Conservation (phyloP, 1,140 invertebrate genomes). For the Panonychus citri region DNA sequence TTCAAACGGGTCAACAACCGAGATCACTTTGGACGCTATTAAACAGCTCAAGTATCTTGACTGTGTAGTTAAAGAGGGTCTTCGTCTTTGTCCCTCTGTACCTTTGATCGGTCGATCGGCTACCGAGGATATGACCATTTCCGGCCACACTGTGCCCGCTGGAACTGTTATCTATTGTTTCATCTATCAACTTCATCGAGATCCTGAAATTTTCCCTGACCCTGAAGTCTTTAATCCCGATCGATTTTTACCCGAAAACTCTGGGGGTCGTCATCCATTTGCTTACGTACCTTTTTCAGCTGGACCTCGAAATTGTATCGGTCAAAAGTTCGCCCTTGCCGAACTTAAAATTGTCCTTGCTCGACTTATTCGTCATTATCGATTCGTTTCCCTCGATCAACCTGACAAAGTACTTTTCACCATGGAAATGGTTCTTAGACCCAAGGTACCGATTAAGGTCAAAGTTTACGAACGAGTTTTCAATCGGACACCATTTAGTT, state of each 20-base stretch:
- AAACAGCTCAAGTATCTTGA: constrained; percentile 41
- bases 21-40: constrained; percentile 27
- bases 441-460: constrained; percentile 11
- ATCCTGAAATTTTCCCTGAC: constrained; percentile 25
- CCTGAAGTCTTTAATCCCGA: constrained; percentile 31
- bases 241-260: constrained; percentile 23
- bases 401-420: constrained; percentile 9
- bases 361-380: constrained; percentile 29
- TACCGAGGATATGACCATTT: constrained; percentile 24
- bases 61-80: constrained; percentile 42
- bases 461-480: constrained; percentile 4
- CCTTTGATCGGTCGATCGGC: constrained; percentile 32
- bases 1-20: not conserved
- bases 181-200: constrained; percentile 15
- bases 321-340: constrained; percentile 32
- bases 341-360: constrained; percentile 32
- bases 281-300: constrained; percentile 28
- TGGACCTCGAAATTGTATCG: constrained; percentile 26
- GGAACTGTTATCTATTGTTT: constrained; percentile 9
- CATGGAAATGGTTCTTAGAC: constrained; percentile 15
- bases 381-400: constrained; percentile 21
- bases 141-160: constrained; percentile 15
- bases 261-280: constrained; percentile 18
- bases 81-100: constrained; percentile 38
- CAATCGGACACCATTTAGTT: not conserved